These are phyloP conservation scores for Orchestes rusci DNA, from an alignment of 2,888 invertebrate genomes.

Conservation along the genomic window DNA sequence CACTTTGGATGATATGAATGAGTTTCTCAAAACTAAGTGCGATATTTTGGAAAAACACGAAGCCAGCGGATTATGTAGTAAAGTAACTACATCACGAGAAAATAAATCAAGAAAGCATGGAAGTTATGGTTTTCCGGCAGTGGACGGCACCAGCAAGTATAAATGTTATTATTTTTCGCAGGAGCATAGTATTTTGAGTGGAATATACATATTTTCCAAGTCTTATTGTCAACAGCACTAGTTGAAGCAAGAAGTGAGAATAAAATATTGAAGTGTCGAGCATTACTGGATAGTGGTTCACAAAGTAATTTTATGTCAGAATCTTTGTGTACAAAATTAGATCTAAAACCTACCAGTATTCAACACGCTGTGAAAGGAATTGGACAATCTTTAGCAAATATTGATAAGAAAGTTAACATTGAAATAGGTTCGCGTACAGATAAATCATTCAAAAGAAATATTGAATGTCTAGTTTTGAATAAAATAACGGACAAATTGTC, in stretches of 20 bases:
- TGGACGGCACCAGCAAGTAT: neutral
- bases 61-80: too few relatives aligned
- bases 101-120: neutral
- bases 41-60: constrained; percentile 17
- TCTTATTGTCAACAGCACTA: constrained; percentile 16
- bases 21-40: constrained; percentile 16
- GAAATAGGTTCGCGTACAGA: neutral
- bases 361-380: neutral
- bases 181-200: constrained; percentile 16
- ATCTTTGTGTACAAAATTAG: neutral
- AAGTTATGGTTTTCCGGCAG: neutral
- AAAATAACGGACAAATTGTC: neutral
- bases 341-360: neutral
- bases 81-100: too few relatives aligned
- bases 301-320: constrained; percentile 16
- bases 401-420: neutral
- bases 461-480: neutral
- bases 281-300: constrained; percentile 1
- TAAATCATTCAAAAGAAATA: neutral
- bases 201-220: neutral
- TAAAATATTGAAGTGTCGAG: neutral
- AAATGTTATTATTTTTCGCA: constrained; percentile 19
- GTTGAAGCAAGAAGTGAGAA: constrained; percentile 5
- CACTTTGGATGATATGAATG: constrained; percentile 13
- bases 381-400: neutral